A percentile compares a stretch with the other conserved stretches of the same genome.
phyloP scores from a whole-genome alignment of 2,888 invertebrate species.

The Limnephilus lunatus region DNA sequence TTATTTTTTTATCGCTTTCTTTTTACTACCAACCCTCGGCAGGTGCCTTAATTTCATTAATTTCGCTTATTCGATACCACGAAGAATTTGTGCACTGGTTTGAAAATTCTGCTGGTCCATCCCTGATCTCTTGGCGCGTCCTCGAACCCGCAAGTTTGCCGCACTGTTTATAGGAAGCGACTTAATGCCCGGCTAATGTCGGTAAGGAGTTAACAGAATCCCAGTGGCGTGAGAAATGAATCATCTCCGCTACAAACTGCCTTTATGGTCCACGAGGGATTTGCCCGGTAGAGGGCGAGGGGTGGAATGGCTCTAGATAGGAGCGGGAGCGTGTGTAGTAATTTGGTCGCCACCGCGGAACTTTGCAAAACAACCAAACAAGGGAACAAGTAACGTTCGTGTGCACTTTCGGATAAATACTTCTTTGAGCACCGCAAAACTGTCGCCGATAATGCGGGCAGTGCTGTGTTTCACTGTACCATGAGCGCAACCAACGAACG shows the following conservation, averaged over 20 bases:
- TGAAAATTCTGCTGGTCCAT: neutral
- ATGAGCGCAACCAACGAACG: neutral
- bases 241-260: conserved; percentile 60
- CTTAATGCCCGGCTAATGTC: conserved; percentile 45
- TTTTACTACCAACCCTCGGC: too few species aligned
- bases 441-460: conserved; percentile 21
- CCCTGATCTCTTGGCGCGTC: neutral
- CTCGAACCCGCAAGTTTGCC: neutral
- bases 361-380: conserved; percentile 22
- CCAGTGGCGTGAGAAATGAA: conserved; percentile 54
- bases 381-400: neutral
- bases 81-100: too few species aligned
- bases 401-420: conserved; percentile 32
- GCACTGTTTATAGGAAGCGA: conserved; percentile 21
- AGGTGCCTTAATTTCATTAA: too few species aligned
- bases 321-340: neutral
- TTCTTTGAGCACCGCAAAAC: conserved; percentile 24
- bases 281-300: conserved; percentile 7
- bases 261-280: conserved; percentile 61
- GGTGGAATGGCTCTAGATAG: neutral
- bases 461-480: neutral
- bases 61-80: too few species aligned
- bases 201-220: conserved; percentile 47
- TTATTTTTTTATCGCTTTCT: too few species aligned
- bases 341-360: conserved; percentile 32